phyloP scores from a whole-genome alignment of 2,797 vertebrate species.

The Pipistrellus pygmaeus region DNA sequence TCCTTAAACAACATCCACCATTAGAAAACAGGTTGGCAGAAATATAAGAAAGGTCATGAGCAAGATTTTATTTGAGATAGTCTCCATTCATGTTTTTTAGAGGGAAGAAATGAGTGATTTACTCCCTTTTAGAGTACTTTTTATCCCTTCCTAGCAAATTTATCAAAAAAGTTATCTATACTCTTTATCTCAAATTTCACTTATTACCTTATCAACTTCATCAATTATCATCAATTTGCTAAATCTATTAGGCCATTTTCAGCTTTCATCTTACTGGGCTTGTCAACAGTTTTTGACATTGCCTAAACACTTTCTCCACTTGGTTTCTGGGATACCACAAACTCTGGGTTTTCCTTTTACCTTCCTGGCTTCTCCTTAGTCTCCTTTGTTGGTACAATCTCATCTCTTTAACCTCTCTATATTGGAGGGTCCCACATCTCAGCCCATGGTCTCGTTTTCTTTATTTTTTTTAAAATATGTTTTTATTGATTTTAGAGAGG shows the following conservation, averaged over 20 bases:
- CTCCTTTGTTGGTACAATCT: background rate
- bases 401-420: background rate
- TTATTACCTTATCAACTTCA: background rate
- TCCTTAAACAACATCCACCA: background rate
- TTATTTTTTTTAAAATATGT: too few species aligned
- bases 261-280: background rate
- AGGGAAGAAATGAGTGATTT: conserved; percentile 17
- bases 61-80: background rate
- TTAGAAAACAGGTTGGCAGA: background rate
- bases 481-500: too few species aligned
- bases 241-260: background rate
- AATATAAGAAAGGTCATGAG: background rate
- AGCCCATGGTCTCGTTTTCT: background rate
- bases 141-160: background rate
- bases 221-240: background rate
- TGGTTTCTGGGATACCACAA: background rate
- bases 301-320: background rate
- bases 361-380: background rate
- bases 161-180: background rate
- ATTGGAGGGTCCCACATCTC: background rate
- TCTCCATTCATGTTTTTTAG: conserved; percentile 7
- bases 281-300: background rate
- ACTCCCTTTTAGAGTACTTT: background rate
- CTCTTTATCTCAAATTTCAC: background rate
- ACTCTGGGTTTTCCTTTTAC: background rate